Evolutionary conservation across 2,888 invertebrate genomes (phyloP).

Genomic region (Hanleya hanleyi): DNA sequence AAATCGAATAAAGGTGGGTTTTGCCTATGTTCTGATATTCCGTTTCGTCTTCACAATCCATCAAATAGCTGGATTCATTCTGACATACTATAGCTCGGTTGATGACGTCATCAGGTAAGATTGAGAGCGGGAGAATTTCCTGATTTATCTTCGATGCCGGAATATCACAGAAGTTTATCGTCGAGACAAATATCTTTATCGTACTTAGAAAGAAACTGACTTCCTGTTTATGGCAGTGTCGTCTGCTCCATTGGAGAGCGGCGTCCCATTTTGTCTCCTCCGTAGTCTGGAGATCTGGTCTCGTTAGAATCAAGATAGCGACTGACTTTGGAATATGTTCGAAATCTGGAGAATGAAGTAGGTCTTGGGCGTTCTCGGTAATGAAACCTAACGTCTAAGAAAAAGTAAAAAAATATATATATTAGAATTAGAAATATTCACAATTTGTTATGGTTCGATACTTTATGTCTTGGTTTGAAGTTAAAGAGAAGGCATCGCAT

Average conservation of each 20-base stretch:
- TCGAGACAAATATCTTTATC: not conserved
- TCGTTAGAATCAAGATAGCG: not conserved
- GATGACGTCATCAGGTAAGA: constrained; percentile 2
- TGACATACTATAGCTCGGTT: too few relatives aligned
- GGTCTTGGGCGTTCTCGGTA: not conserved
- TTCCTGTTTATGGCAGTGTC: not conserved
- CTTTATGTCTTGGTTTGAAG: too few relatives aligned
- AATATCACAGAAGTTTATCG: not conserved
- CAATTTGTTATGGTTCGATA: too few relatives aligned
- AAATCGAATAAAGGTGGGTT: too few relatives aligned
- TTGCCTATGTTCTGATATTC: too few relatives aligned
- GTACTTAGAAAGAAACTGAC: not conserved
- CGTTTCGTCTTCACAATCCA: too few relatives aligned
- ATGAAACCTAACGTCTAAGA: not conserved
- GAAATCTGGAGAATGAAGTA: not conserved
- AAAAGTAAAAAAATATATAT: too few relatives aligned
- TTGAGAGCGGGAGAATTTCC: not conserved
- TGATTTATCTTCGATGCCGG: not conserved
- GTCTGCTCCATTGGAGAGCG: constrained; percentile 4
- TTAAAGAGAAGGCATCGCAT: too few relatives aligned
- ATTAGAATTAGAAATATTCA: too few relatives aligned
- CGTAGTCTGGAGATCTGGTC: not conserved
- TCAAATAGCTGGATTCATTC: too few relatives aligned
- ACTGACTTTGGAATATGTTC: not conserved
- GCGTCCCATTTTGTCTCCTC: constrained; percentile 8